Evolutionary conservation across 2,888 invertebrate species (phyloP).

Genomic region (Megamerina dolium): DNA sequence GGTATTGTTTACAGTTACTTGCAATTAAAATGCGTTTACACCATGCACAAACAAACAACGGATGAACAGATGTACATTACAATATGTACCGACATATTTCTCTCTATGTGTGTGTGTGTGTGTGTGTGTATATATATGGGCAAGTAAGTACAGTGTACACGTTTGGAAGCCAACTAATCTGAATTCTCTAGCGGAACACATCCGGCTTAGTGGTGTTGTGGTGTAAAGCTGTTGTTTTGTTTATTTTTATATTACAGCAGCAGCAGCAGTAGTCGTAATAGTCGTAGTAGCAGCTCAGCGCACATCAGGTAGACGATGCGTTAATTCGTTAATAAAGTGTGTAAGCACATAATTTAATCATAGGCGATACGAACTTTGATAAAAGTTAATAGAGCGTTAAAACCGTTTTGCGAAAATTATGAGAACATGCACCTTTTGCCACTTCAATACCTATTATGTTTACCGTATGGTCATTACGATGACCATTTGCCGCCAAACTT

Average conservation of each 20-base stretch:
- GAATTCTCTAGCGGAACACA: slow-evolving; percentile 3
- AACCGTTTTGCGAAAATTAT: background rate
- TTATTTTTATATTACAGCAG: no score
- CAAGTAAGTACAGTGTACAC: no score
- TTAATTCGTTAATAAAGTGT: slow-evolving; percentile 6
- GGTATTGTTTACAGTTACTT: slow-evolving; percentile 1
- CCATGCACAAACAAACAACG: background rate
- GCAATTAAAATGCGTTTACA: slow-evolving; percentile 5
- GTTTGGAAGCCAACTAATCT: background rate
- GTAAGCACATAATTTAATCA: slow-evolving; percentile 6
- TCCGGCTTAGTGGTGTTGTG: background rate
- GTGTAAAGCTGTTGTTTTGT: no score
- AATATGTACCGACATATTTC: no score
- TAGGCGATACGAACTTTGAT: background rate
- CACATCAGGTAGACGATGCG: background rate
- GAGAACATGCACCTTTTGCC: background rate
- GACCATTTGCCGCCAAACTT: no score
- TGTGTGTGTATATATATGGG: background rate
- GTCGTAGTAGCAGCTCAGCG: no score
- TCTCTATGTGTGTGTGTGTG: no score
- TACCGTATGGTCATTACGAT: no score
- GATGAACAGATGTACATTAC: background rate
- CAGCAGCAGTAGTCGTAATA: no score
- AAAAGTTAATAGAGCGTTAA: slow-evolving; percentile 3
- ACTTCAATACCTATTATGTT: no score